These are phyloP conservation scores for Dicrurus megarhynchus DNA, from an alignment of 2,113 vertebrate species.

Conservation along the genomic window DNA sequence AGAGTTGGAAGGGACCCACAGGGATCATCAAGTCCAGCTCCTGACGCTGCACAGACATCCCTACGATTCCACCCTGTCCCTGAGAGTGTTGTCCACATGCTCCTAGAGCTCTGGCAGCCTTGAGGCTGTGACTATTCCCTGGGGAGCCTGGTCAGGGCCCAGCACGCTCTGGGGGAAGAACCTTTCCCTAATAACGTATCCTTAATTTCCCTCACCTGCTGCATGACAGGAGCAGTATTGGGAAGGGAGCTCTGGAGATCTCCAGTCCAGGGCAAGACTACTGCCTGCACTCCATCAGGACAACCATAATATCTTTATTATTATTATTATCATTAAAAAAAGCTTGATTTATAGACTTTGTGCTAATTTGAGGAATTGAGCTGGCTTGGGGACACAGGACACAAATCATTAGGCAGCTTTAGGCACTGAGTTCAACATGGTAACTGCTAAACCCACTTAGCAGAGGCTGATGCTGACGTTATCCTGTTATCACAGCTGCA, in stretches of 20 bases:
- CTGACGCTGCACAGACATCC: background rate
- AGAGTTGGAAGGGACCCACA: background rate
- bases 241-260: background rate
- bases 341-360: background rate
- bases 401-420: background rate
- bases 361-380: background rate
- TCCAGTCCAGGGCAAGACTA: background rate
- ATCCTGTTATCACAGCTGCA: background rate
- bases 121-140: background rate
- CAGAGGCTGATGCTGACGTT: background rate
- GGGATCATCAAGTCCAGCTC: background rate
- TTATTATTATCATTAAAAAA: background rate
- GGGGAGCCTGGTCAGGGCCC: background rate
- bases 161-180: background rate
- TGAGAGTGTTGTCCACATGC: rapidly evolving
- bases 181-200: background rate
- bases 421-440: background rate
- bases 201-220: background rate
- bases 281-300: background rate
- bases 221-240: background rate
- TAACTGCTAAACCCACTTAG: background rate
- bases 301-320: background rate
- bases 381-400: background rate
- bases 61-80: background rate
- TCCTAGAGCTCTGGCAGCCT: background rate